phyloP scores from a whole-genome alignment of 2,888 invertebrate genomes.

The Volucella bombylans region DNA sequence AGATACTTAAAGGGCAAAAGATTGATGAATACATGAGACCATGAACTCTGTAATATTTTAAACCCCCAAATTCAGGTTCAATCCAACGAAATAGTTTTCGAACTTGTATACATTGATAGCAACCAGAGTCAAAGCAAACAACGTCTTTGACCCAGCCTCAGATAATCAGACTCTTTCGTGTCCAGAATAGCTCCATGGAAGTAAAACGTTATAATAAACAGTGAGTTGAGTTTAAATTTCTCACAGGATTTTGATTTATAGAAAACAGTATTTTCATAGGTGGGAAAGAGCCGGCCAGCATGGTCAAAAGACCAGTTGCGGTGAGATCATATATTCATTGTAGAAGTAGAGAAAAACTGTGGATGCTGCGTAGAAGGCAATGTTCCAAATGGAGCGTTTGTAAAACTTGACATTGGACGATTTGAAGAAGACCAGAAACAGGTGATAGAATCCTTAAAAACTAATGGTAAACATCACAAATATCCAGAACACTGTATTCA shows the following conservation, averaged over 20 bases:
- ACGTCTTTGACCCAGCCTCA: conserved; percentile 80
- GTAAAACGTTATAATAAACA: conserved; percentile 81
- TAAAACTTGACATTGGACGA: conserved; percentile 81
- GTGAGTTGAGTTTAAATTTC: conserved; percentile 81
- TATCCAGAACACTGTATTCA: conserved; percentile 82
- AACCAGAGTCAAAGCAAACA: conserved; percentile 79
- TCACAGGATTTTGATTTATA: conserved; percentile 79
- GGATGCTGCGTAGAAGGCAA: conserved; percentile 81
- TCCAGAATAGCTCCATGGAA: conserved; percentile 81
- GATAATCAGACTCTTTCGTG: conserved; percentile 80
- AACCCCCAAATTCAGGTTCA: conserved; percentile 81
- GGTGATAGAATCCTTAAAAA: conserved; percentile 79
- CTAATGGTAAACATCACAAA: conserved; percentile 79
- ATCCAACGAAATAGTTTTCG: conserved; percentile 82
- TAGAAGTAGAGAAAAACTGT: conserved; percentile 81
- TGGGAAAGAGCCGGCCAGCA: conserved; percentile 81
- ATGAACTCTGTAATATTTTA: conserved; percentile 79
- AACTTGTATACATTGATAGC: conserved; percentile 81
- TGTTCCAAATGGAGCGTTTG: conserved; percentile 82
- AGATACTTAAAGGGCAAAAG: conserved; percentile 82
- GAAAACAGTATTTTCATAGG: conserved; percentile 81
- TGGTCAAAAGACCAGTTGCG: conserved; percentile 80
- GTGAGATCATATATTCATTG: conserved; percentile 81
- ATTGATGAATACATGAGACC: conserved; percentile 81
- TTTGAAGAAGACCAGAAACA: conserved; percentile 81